Conservation (phyloP, 2,888 invertebrate genomes). For the Oxystoma pomonae region DNA sequence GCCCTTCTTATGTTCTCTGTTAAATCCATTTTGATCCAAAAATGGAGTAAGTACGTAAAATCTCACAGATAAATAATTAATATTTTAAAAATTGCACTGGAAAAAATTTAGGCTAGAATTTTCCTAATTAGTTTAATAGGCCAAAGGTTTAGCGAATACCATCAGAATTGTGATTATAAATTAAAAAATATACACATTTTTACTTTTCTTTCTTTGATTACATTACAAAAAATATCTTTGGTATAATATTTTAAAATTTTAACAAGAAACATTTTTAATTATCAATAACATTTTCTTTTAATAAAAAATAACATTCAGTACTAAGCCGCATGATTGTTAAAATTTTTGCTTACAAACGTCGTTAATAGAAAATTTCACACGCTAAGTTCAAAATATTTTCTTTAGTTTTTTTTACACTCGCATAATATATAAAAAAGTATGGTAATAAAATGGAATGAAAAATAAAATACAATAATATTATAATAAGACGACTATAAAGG, state of each 20-base stretch:
- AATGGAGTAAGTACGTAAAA: background rate
- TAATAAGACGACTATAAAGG: background rate
- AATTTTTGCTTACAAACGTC: background rate
- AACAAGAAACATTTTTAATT: too few relatives aligned
- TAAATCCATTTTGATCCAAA: too few relatives aligned
- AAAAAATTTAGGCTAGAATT: background rate
- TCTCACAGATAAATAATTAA: background rate
- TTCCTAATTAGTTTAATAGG: background rate
- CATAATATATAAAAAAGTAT: background rate
- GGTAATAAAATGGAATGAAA: background rate
- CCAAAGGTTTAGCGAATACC: too few relatives aligned
- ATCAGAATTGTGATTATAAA: background rate
- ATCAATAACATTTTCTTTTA: background rate
- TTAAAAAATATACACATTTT: background rate
- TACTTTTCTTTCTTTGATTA: background rate
- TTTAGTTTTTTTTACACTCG: background rate
- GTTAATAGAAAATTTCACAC: background rate
- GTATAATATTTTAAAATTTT: background rate
- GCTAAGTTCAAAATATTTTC: background rate
- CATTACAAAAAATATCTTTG: background rate
- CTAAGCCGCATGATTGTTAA: background rate
- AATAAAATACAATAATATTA: background rate
- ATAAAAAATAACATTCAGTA: background rate
- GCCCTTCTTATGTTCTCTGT: too few relatives aligned
- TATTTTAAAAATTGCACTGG: background rate